Evolutionary conservation across 2,113 vertebrate species (phyloP), one percentile per base, ranked within the genome.

Genomic region (Boulengeromyrus knoepffleri): DNA sequence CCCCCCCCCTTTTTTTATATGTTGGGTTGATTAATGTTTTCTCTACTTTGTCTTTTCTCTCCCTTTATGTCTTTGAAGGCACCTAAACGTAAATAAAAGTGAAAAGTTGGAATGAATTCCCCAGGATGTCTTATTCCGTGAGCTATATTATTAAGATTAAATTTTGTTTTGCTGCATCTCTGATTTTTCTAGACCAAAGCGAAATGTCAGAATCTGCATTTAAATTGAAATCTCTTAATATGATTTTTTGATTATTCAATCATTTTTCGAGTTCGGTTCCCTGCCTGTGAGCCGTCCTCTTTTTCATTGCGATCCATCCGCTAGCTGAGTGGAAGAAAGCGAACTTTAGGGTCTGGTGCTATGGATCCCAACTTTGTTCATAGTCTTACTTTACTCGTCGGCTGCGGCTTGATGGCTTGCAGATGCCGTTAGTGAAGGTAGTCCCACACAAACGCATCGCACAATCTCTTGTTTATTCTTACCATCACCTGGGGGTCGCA

Each of bases 131-230:
- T 86, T 88, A 80, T 91, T 89, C 83, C 66, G 15, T 31, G 86
- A 87, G 88, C 39, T 49, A 85, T 88, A 88, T 90, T 90, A 85
- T 91, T 89, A 62, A 70, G 62, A 89, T 50, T 89, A 31, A 24
- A 45, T 74, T 85, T 36, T 80, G 53, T 58, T 45, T 6, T 86
- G 62, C 87, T 90, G 86, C 77, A 47, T 27, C 87, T n/a, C 88
- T 45, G 42, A 31, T 83, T 87, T 84, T 80, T 83, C n/a, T 80
- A 42, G 42, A 42, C 87, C 85, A 74, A 36, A 89, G 89, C 91
- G 94, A 95, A 96, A 95, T 94, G 94, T 90, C 93, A 94, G 91
- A 96, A 96, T 96, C 95, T 95, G 94, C 95, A 96, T 96, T 95
- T 95, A 95, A 95, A 95, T 96, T 92, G 92, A 92, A 95, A 91